Conservation (phyloP, 2,797 vertebrate species). For the Ambastaia sidthimunki region DNA sequence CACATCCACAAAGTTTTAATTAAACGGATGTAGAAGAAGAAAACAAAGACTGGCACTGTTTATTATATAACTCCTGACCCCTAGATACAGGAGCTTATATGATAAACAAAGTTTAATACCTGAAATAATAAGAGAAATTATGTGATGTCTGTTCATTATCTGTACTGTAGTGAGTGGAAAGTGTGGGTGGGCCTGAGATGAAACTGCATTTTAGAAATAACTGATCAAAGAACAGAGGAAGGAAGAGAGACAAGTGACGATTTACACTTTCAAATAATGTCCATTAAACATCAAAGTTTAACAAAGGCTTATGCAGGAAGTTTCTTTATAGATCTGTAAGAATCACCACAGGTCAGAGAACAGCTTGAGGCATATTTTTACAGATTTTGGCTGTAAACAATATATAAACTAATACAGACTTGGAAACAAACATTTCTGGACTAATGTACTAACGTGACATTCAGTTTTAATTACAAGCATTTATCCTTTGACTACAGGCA, state of each 20-base stretch:
- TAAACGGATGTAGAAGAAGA: conserved; percentile 4
- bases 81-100: conserved; percentile 27
- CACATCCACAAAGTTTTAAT: background rate
- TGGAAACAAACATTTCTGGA: background rate
- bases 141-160: conserved; percentile 28
- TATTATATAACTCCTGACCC: conserved; percentile 25
- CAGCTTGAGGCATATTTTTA: too few relatives aligned
- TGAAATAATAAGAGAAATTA: conserved; percentile 17
- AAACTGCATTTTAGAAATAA: too few relatives aligned
- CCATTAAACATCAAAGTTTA: too few relatives aligned
- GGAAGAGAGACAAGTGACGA: too few relatives aligned
- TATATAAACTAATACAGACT: background rate
- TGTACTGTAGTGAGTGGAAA: too few relatives aligned
- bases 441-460: background rate
- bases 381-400: too few relatives aligned
- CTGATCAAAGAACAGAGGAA: too few relatives aligned
- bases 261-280: too few relatives aligned
- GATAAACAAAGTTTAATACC: conserved; percentile 14
- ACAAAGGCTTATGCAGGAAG: too few relatives aligned
- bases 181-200: too few relatives aligned
- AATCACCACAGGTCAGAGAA: too few relatives aligned
- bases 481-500: background rate
- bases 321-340: too few relatives aligned
- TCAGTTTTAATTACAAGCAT: background rate
- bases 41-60: conserved; percentile 2